Base-by-base conservation (phyloP, 2,113 vertebrate species). In the Canis aureus region DNA sequence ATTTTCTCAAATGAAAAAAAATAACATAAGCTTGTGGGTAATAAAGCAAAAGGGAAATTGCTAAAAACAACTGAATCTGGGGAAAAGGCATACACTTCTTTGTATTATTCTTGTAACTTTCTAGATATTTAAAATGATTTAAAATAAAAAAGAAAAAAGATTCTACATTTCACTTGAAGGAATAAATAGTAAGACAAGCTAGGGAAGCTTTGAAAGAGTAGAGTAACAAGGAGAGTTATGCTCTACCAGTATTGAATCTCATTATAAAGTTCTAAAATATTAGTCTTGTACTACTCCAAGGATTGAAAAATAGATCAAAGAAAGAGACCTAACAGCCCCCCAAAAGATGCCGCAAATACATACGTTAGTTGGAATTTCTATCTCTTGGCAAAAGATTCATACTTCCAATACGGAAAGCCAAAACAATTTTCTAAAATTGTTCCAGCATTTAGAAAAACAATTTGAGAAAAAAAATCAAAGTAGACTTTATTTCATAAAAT, bases 231-330 rank as follows among this genome's bases (percentile, higher is more conserved):
- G 7, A 67, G 15, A 85, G 83, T 27, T 66, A 49, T 23, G 11
- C 22, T 38, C 19, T 38, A 80, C n/a, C 20, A 49, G 55, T 35
- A 55, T 1, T 85, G 38, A 95, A 74, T 25, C 35, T 81, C 23
- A 94, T 96, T 88, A 32, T n/a, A 53, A 66, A 59, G 10, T 29
- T 91, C 91, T 67, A 1, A 67, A 89, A 80, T 80, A 80, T 80
- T 12, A 83, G 19, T n/a, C 10, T 38, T 23, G 17, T 62, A n/a
- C 22, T 49, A 20, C 23, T 85, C 6, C 29, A 76, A 64, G 57
- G 29, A 87, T 0, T 66, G 29, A 82, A 17, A 17, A 53, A 35
- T 6, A 76, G 6, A 66, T n/a, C 29, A 78, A 94, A 62, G 60
- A 53, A 71, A 90, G 38, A 83, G 32, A 94, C n/a, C 6, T 5